Conservation (phyloP, 2,888 invertebrate genomes). For the Drosophila monieri region DNA sequence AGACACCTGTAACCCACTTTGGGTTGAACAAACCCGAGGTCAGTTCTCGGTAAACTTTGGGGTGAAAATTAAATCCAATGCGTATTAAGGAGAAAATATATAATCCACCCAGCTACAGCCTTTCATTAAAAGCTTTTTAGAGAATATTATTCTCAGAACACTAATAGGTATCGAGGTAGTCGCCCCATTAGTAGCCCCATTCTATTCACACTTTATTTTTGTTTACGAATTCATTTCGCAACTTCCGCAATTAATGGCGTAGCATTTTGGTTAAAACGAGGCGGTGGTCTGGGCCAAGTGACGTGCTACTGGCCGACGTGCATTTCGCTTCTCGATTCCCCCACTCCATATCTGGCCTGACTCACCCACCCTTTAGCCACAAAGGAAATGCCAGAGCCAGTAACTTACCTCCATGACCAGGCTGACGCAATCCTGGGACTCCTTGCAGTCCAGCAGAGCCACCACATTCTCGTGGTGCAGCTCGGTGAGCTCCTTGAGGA, state of each 20-base stretch:
- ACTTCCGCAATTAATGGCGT: constrained; percentile 76
- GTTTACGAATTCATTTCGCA: constrained; percentile 56
- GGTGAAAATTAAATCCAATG: constrained; percentile 29
- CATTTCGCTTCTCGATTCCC: constrained; percentile 33
- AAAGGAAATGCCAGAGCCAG: too few species aligned
- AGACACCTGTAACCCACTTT: constrained; percentile 26
- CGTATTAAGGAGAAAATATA: constrained; percentile 12
- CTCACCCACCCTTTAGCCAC: constrained; percentile 33
- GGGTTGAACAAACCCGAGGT: constrained; percentile 45
- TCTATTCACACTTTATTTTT: constrained; percentile 45
- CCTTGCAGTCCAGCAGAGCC: constrained; percentile 98
- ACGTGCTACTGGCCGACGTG: constrained; percentile 63
- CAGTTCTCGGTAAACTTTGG: constrained; percentile 5
- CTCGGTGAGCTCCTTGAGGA: constrained; percentile 98
- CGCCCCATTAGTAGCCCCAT: constrained; percentile 16
- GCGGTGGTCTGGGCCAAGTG: constrained; percentile 21
- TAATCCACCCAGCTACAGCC: not conserved
- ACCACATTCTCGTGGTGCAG: constrained; percentile 99
- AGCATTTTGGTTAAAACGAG: constrained; percentile 50
- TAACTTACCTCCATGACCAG: constrained; percentile 99
- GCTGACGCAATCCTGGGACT: constrained; percentile 96
- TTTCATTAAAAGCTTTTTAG: too few species aligned
- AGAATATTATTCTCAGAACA: not conserved
- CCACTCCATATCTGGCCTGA: constrained; percentile 16
- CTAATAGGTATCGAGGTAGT: constrained; percentile 11